A percentile compares a stretch with the other conserved stretches of the same genome.
These are phyloP conservation scores for Gasterosteus nipponicus DNA, from an alignment of 2,113 vertebrate genomes.

Conservation along the genomic window DNA sequence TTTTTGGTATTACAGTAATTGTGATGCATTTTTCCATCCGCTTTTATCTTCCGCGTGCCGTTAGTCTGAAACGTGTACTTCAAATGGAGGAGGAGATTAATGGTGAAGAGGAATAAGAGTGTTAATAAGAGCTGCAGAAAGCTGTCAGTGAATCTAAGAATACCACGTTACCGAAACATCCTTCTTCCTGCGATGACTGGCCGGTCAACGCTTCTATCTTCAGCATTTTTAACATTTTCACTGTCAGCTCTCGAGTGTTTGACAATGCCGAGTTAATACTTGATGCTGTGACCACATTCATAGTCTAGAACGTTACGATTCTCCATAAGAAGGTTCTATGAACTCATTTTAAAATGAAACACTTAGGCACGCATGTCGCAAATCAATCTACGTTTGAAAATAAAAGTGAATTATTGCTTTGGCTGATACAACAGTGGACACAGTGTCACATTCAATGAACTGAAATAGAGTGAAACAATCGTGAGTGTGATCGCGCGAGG, in stretches of 20 bases:
- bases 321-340: not conserved
- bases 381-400: conserved; percentile 45
- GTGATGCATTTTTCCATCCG: too few species aligned
- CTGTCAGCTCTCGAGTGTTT: conserved; percentile 2
- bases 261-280: not conserved
- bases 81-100: not conserved
- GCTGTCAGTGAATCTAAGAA: not conserved
- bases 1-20: too few species aligned
- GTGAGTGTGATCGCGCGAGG: conserved; percentile 18
- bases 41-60: too few species aligned
- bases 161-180: not conserved
- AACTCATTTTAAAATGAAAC: conserved; percentile 26
- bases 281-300: not conserved
- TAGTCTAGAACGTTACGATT: too few species aligned
- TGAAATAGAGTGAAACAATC: conserved; percentile 65
- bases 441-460: conserved; percentile 71
- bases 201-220: conserved; percentile 33
- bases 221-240: conserved; percentile 5
- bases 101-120: not conserved
- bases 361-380: conserved; percentile 59
- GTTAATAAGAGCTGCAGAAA: not conserved
- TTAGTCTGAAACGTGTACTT: not conserved
- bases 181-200: conserved; percentile 28
- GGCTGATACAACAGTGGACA: conserved; percentile 64
- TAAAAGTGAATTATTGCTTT: conserved; percentile 74